phyloP scores from a whole-genome alignment of 2,113 vertebrate species.

The Mastomys natalensis region DNA sequence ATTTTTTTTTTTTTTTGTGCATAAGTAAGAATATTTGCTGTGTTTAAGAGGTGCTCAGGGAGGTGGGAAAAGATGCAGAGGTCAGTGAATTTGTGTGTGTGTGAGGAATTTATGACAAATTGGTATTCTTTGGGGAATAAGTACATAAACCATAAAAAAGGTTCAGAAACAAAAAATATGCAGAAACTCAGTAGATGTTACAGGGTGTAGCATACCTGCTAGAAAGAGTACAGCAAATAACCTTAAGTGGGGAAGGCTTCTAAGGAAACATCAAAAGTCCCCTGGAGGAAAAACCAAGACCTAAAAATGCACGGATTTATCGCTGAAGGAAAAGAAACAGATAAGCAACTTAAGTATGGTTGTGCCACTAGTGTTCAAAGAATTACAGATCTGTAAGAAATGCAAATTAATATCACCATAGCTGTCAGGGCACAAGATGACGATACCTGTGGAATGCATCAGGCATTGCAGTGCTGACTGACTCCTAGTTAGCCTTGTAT shows the following conservation, averaged over 20 bases:
- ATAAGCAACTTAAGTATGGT: background rate
- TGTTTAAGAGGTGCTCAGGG: background rate
- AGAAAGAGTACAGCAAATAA: background rate
- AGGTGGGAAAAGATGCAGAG: background rate
- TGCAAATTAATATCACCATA: background rate
- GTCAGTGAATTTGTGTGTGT: background rate
- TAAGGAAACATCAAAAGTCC: slow-evolving; percentile 29
- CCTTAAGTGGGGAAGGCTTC: background rate
- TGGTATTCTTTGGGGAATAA: background rate
- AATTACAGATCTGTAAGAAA: background rate
- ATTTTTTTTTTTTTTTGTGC: background rate
- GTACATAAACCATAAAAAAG: background rate
- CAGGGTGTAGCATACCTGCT: background rate
- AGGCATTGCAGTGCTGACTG: background rate
- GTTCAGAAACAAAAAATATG: background rate
- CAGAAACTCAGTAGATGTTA: slow-evolving; percentile 10
- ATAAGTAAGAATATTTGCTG: background rate
- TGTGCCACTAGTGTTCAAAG: background rate
- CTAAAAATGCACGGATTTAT: background rate
- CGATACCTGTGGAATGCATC: background rate
- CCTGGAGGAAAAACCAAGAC: background rate
- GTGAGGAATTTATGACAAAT: background rate
- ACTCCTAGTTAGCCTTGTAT: background rate
- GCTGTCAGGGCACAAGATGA: too few relatives aligned
- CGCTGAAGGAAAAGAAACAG: background rate